Evolutionary conservation across 2,797 vertebrate species (phyloP).

Genomic region (Meriones psammophilus): DNA sequence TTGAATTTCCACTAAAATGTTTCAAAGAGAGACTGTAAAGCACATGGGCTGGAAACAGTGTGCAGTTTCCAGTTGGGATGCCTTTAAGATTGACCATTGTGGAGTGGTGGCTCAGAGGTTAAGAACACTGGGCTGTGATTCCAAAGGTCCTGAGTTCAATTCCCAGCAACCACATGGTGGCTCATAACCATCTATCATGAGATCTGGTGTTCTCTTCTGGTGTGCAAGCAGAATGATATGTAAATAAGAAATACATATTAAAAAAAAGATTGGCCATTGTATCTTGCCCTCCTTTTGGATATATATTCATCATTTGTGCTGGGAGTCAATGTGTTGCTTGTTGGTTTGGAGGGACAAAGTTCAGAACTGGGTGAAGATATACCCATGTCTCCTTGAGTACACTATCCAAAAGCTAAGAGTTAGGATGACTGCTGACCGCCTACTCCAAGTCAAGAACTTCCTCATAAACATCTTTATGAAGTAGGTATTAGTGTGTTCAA

Average conservation of each 20-base stretch:
- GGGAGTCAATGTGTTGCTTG: not conserved
- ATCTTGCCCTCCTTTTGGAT: not conserved
- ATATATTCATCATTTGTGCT: not conserved
- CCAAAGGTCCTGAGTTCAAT: too few relatives aligned
- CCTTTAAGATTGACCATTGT: not conserved
- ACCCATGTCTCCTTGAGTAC: not conserved
- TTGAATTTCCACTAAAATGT: not conserved
- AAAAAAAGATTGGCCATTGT: not conserved
- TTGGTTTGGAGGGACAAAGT: not conserved
- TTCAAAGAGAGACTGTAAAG: slow-evolving; percentile 11
- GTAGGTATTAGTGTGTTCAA: not conserved
- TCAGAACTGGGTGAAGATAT: not conserved
- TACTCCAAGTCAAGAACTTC: not conserved
- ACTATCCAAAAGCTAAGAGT: not conserved
- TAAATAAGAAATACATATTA: too few relatives aligned
- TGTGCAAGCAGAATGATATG: too few relatives aligned
- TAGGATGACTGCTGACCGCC: not conserved
- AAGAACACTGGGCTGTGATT: too few relatives aligned
- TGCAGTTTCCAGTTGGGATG: not conserved
- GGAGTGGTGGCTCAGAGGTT: too few relatives aligned
- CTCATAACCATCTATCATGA: too few relatives aligned
- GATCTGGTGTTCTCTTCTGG: too few relatives aligned
- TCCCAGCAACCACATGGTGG: too few relatives aligned
- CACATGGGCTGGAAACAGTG: not conserved
- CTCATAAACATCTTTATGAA: not conserved